Percentiles rank a stretch among this genome's conserved stretches.
phyloP scores from a whole-genome alignment of 2,888 invertebrate species.

The Trissonchulus latispiculum region DNA sequence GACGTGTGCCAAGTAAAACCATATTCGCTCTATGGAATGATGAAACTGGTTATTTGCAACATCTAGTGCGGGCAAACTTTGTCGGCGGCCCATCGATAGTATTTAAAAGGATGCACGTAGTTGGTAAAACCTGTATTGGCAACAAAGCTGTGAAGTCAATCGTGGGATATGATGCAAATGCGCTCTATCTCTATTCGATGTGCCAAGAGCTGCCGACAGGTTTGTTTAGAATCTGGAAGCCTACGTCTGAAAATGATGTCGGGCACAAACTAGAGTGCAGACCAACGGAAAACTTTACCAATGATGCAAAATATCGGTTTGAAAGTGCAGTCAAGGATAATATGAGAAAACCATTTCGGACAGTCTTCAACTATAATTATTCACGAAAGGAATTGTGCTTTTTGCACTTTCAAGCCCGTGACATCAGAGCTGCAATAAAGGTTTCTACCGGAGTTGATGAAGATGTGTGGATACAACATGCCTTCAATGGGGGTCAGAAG shows the following conservation, averaged over 20 bases:
- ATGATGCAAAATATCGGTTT: too few species aligned
- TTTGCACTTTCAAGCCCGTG: not conserved
- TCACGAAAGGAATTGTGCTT: not conserved
- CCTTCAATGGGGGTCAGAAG: slow-evolving; percentile 11
- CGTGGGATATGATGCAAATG: not conserved
- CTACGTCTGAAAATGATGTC: not conserved
- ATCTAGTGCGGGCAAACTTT: not conserved
- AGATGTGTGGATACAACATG: not conserved
- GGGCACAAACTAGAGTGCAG: not conserved
- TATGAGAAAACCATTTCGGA: not conserved
- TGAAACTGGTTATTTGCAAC: not conserved
- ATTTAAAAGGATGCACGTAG: not conserved
- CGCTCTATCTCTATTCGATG: not conserved
- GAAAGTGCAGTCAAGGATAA: not conserved
- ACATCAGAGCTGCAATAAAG: not conserved
- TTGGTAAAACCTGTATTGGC: not conserved
- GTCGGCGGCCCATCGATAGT: not conserved
- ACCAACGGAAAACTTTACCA: too few species aligned
- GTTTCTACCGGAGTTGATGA: not conserved
- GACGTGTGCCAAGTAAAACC: slow-evolving; percentile 17
- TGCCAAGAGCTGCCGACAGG: not conserved
- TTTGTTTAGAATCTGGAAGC: not conserved
- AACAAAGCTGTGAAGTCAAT: not conserved
- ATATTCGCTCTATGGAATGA: not conserved
- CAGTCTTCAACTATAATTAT: not conserved